Conservation (phyloP, 2,113 vertebrate genomes). For the Gymnocephalus cernua region DNA sequence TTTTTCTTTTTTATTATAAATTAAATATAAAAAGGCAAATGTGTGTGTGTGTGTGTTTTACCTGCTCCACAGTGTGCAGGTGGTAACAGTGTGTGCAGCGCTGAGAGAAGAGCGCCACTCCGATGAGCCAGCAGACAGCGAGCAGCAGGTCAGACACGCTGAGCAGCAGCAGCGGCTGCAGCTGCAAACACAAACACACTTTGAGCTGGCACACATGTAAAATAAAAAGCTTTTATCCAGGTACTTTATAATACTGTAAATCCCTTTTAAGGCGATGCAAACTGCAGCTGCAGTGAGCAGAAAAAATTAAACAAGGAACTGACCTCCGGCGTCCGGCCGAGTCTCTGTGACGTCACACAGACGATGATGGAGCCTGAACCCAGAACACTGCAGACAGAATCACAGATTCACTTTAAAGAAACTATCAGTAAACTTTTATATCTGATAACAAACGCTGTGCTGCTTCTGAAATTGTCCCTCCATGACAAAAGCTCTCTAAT, state of each 20-base stretch:
- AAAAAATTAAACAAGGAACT: not conserved
- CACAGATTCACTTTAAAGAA: not conserved
- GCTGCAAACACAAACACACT: conserved; percentile 74
- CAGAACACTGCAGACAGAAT: conserved; percentile 56
- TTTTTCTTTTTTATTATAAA: no score
- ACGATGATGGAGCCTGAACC: conserved; percentile 80
- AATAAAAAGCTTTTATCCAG: no score
- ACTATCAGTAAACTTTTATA: no score
- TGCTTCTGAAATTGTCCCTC: no score
- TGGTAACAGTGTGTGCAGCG: conserved; percentile 86
- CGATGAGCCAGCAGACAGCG: conserved; percentile 88
- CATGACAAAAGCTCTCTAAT: no score
- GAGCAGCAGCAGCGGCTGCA: conserved; percentile 89
- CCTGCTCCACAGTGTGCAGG: conserved; percentile 88
- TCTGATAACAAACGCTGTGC: no score
- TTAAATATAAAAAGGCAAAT: no score
- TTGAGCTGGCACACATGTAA: no score
- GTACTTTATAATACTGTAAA: not conserved
- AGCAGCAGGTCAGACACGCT: conserved; percentile 89
- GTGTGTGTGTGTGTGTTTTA: not conserved
- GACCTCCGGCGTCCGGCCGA: conserved; percentile 75
- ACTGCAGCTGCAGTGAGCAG: no score
- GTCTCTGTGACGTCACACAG: conserved; percentile 66
- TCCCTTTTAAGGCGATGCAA: no score
- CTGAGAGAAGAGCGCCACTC: conserved; percentile 82